Percentiles rank a stretch among this genome's conserved stretches.
Evolutionary conservation across 2,888 invertebrate genomes (phyloP).

Genomic region (Ennomos quercinarius): DNA sequence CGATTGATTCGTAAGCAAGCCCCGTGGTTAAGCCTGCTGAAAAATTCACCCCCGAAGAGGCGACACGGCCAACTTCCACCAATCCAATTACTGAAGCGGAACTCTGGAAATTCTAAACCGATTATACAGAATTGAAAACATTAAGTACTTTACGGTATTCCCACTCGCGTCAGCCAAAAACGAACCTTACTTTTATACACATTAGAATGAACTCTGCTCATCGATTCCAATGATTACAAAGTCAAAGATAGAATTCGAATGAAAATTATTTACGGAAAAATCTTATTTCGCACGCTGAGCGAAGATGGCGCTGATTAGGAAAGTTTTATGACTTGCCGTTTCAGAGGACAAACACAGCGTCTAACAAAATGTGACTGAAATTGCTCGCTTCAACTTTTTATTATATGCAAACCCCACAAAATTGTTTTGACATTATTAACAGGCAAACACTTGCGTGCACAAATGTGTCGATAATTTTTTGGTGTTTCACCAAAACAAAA

Average conservation of each 20-base stretch:
- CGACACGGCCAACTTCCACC: conserved; percentile 66
- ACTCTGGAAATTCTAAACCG: conserved; percentile 85
- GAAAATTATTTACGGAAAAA: conserved; percentile 77
- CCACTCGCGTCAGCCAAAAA: conserved; percentile 52
- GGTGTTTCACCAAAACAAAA: conserved; percentile 20
- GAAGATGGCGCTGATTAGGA: conserved; percentile 75
- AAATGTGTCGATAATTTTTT: conserved; percentile 6
- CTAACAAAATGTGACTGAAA: conserved; percentile 61
- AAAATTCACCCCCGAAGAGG: conserved; percentile 66
- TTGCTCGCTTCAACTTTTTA: conserved; percentile 54
- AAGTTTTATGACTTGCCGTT: conserved; percentile 78
- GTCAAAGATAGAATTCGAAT: conserved; percentile 79
- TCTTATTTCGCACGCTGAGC: conserved; percentile 68
- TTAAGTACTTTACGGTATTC: conserved; percentile 81
- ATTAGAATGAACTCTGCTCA: conserved; percentile 57
- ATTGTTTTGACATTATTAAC: conserved; percentile 40
- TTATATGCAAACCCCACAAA: no score
- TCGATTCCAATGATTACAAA: conserved; percentile 61
- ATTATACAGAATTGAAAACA: conserved; percentile 85
- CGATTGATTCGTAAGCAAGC: conserved; percentile 62
- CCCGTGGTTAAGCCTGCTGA: conserved; percentile 62
- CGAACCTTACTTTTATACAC: conserved; percentile 59
- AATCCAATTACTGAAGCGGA: conserved; percentile 82
- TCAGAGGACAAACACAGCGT: conserved; percentile 66
- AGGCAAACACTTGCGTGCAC: neutral